Conservation (phyloP, 2,888 invertebrate genomes). For the Cephus runcator region DNA sequence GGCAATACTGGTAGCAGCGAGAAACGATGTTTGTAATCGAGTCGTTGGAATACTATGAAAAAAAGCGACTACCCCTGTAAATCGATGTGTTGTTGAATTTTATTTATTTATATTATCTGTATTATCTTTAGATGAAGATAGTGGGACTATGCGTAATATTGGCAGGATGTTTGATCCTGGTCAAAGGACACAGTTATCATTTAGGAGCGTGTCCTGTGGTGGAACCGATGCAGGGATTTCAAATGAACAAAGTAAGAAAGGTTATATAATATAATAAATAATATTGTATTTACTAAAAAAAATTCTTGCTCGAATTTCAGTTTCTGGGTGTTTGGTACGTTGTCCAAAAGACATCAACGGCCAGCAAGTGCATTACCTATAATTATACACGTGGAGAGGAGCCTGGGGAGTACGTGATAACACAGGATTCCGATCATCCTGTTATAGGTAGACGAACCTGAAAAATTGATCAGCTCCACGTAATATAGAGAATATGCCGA, state of each 20-base stretch:
- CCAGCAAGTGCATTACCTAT: conserved; percentile 81
- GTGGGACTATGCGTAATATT: conserved; percentile 29
- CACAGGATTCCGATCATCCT: conserved; percentile 78
- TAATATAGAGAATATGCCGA: not conserved
- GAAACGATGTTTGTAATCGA: not conserved
- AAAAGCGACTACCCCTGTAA: not conserved
- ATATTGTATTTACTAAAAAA: not conserved
- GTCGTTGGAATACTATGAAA: not conserved
- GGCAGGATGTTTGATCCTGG: conserved; percentile 35
- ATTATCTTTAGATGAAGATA: conserved; percentile 39
- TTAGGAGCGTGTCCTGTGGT: conserved; percentile 80
- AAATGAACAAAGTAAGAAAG: conserved; percentile 77
- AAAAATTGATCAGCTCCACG: not conserved
- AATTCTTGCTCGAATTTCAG: conserved; percentile 65
- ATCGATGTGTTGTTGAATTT: not conserved
- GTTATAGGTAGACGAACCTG: conserved; percentile 48
- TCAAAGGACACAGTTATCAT: conserved; percentile 75
- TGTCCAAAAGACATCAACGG: conserved; percentile 84
- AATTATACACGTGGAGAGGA: conserved; percentile 79
- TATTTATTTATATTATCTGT: not conserved
- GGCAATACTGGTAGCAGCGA: not conserved
- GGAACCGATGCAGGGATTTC: conserved; percentile 78
- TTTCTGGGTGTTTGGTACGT: conserved; percentile 85
- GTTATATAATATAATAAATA: not conserved
- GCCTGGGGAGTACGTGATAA: conserved; percentile 75